Base-by-base conservation (phyloP, 2,888 invertebrate genomes). In the Penaeus monodon region DNA sequence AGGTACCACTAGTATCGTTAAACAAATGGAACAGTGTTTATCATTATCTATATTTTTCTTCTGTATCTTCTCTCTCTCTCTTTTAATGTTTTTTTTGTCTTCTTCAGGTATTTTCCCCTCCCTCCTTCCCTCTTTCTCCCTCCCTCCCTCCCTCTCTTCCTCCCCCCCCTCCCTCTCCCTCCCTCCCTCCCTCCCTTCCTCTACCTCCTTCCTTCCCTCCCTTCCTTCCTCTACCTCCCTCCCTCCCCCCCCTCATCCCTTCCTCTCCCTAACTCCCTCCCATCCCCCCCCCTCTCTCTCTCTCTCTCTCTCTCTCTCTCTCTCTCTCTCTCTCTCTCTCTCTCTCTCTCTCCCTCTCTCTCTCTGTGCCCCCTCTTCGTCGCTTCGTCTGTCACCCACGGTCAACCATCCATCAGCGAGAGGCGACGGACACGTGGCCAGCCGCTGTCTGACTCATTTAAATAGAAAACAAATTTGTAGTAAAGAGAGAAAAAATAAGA, bases 391-490 rank as follows among this genome's bases (percentile, higher is more conserved):
- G n/a, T 38, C 76, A 63, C 84, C 66, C 38, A 22, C 38, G 22
- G 65, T 85, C 73, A 65, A 74, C 74, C 29, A 85, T 85, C 85
- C 85, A 85, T 85, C 85, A 80, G 20, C 6, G 24, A 64, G n/a
- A 66, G 74, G 80, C 80, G 85, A 81, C 85, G 49, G 44, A 10
- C 44, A 44, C 44, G 44, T 49, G 29, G 64, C 64, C n/a, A 22
- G 27, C 65, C 80, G 68, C 24, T 74, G 64, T 44, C 74, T 44
- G 80, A 65, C 74, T 74, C 79, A 85, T 70, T 85, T 73, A 81
- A 80, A 80, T 80, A 80, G 74, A 85, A 80, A 85, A 85, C 85
- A 85, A 85, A 85, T 85, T 85, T 66, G 80, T 44, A 65, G 79
- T 85, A 79, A 74, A 49, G n/a, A 68, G 57, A 49, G 68, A 1